phyloP scores from a whole-genome alignment of 1,140 invertebrate species.

The Rhysida immarginata region DNA sequence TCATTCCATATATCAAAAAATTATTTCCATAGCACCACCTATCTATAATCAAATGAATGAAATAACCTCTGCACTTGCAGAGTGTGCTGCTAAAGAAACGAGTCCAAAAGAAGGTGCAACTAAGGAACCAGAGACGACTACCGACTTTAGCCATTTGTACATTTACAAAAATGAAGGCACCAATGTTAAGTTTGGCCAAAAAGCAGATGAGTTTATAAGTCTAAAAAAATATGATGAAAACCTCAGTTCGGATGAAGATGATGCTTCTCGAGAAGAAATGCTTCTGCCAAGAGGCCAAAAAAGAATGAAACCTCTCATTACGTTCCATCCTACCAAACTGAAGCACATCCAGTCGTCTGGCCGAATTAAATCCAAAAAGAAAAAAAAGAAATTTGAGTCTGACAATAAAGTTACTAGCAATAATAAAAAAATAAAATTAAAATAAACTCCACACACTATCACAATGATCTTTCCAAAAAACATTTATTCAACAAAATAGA shows the following conservation, averaged over 20 bases:
- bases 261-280: too few species aligned
- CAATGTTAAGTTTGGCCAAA: neutral
- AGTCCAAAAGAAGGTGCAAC: too few species aligned
- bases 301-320: too few species aligned
- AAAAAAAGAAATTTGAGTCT: neutral
- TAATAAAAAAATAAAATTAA: neutral
- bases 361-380: neutral
- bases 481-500: constrained; percentile 5
- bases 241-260: too few species aligned
- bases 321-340: too few species aligned
- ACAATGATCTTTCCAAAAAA: neutral
- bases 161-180: neutral
- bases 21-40: too few species aligned
- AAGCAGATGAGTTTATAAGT: neutral
- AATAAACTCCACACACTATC: neutral
- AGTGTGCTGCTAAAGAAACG: too few species aligned
- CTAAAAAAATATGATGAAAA: neutral
- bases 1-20: too few species aligned
- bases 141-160: constrained; percentile 4
- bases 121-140: too few species aligned
- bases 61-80: too few species aligned
- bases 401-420: neutral
- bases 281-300: too few species aligned
- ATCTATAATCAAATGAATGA: too few species aligned
- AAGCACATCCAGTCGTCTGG: neutral